Evolutionary conservation across 2,797 vertebrate species (phyloP).

Genomic region (Cebuella pygmaea): DNA sequence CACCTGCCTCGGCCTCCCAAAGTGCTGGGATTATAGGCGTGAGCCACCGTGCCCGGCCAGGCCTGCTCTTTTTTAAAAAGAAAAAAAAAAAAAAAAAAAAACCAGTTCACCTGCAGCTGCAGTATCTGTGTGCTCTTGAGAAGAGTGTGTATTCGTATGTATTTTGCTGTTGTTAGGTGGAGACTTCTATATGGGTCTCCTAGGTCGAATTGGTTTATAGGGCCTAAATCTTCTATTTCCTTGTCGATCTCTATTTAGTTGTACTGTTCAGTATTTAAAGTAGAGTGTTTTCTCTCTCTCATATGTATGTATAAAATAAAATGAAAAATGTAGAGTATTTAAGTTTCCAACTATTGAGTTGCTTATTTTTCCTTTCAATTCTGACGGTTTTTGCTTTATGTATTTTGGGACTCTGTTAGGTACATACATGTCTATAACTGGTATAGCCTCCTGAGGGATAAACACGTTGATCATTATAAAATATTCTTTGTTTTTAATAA

Average conservation of each 20-base stretch:
- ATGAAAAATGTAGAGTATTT: neutral
- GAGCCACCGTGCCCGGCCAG: neutral
- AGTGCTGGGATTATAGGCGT: neutral
- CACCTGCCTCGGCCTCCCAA: neutral
- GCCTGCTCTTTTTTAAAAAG: neutral
- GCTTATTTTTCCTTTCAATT: neutral
- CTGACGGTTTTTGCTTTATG: constrained; percentile 7
- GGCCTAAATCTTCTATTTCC: neutral
- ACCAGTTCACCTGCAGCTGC: neutral
- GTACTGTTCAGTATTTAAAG: neutral
- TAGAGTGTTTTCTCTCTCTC: neutral
- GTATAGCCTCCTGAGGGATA: neutral
- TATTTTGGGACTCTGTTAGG: constrained; percentile 1
- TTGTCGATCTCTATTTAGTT: neutral
- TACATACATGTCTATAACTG: neutral
- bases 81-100: neutral
- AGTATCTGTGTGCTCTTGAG: neutral
- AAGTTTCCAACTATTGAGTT: neutral
- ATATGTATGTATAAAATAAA: neutral
- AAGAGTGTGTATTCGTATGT: neutral
- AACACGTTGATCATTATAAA: neutral
- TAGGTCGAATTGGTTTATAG: neutral
- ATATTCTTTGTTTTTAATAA: neutral
- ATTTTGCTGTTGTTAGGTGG: neutral
- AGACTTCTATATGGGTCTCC: neutral